Percentiles rank a stretch among this genome's conserved stretches.
Evolutionary conservation across 2,113 vertebrate genomes (phyloP).

Genomic region (Rhea pennata): DNA sequence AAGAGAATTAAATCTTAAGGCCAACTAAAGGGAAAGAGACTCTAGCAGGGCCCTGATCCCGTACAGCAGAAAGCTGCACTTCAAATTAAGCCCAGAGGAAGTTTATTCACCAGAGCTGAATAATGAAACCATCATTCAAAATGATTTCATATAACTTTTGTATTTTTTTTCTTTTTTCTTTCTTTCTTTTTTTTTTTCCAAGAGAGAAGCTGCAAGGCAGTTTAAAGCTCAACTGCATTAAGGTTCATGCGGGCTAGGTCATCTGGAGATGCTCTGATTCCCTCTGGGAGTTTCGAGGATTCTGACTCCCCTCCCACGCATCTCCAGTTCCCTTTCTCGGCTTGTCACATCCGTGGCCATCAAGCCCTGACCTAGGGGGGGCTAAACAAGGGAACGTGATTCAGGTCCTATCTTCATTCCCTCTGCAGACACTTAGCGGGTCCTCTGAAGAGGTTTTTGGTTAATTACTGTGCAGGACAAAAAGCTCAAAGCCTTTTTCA

Average conservation of each 20-base stretch:
- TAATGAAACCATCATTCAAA: slow-evolving; percentile 55
- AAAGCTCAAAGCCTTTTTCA: background rate
- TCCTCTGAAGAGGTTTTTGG: background rate
- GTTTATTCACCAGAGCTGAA: slow-evolving; percentile 49
- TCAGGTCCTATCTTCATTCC: background rate
- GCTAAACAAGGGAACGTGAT: background rate
- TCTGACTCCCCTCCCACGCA: background rate
- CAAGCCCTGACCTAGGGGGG: background rate
- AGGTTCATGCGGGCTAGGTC: slow-evolving; percentile 9
- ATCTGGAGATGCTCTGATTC: slow-evolving; percentile 29
- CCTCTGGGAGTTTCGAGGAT: background rate
- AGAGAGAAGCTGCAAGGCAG: slow-evolving; percentile 32
- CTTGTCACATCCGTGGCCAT: background rate
- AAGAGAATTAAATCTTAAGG: slow-evolving; percentile 36
- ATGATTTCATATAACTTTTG: slow-evolving; percentile 25
- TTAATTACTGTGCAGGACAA: background rate
- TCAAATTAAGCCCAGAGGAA: slow-evolving; percentile 46
- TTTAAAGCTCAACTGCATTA: slow-evolving; percentile 36
- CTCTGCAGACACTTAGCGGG: background rate
- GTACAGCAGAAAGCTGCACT: slow-evolving; percentile 11
- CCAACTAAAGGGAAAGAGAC: background rate
- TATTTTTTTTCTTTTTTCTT: background rate
- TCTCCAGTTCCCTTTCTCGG: background rate
- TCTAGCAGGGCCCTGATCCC: background rate
- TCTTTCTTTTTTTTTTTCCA: background rate